Percentiles rank a stretch among this genome's conserved stretches.
Conservation (phyloP, 2,888 invertebrate species). For the Mythimna albipuncta region DNA sequence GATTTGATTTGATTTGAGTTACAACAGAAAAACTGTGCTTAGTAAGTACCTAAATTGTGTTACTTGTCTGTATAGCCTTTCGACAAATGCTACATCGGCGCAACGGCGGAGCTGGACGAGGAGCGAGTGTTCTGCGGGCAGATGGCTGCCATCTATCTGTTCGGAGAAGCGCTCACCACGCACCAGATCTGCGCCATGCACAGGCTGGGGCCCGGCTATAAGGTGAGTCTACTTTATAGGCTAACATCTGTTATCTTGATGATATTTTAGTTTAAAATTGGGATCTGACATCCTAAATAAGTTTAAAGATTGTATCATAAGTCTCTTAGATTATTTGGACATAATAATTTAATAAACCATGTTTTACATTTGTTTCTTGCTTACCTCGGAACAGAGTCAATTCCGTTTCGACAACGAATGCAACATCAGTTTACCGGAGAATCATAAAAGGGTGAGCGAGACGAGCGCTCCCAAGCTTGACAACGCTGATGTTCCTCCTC, state of each 20-base stretch:
- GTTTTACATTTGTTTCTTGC: constrained; percentile 79
- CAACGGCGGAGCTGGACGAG: constrained; percentile 98
- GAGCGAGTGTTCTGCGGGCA: constrained; percentile 99
- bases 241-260: neutral
- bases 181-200: constrained; percentile 99
- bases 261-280: neutral
- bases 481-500: constrained; percentile 72
- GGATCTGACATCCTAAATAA: too few species aligned
- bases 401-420: constrained; percentile 99
- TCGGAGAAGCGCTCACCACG: constrained; percentile 98
- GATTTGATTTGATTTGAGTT: too few species aligned
- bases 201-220: constrained; percentile 99
- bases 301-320: too few species aligned
- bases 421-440: constrained; percentile 98
- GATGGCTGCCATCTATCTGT: constrained; percentile 99
- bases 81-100: constrained; percentile 99
- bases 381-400: constrained; percentile 95
- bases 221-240: constrained; percentile 91
- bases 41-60: neutral
- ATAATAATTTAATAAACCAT: constrained; percentile 40
- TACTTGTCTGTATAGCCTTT: constrained; percentile 94
- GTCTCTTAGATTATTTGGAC: neutral
- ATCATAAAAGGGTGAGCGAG: constrained; percentile 99
- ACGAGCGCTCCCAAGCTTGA: constrained; percentile 86
- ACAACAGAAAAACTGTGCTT: neutral